Conservation (phyloP, 2,888 invertebrate genomes). For the Acanthococcus lagerstroemiae region DNA sequence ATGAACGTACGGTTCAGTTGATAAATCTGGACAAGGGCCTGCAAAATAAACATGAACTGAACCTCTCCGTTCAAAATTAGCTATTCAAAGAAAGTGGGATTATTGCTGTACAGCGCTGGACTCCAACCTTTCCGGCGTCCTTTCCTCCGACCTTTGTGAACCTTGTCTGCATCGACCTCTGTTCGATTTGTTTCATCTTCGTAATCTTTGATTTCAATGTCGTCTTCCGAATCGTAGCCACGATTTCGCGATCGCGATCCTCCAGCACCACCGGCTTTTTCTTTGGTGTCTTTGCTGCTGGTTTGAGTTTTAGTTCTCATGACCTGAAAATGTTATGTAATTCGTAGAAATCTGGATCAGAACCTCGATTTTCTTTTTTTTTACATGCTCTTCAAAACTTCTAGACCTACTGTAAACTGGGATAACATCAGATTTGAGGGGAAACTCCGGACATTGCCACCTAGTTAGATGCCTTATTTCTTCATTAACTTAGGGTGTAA, state of each 20-base stretch:
- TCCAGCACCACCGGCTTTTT: conserved; percentile 31
- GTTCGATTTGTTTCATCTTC: conserved; percentile 23
- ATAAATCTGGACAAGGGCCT: conserved; percentile 56
- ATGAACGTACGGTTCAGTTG: conserved; percentile 55
- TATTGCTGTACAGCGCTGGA: background rate
- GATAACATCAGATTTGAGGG: too few relatives aligned
- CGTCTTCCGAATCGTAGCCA: conserved; percentile 18
- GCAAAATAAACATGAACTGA: conserved; percentile 2
- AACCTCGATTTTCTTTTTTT: background rate
- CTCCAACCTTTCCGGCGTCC: conserved; percentile 32
- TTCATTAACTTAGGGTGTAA: too few relatives aligned
- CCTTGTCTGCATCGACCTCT: conserved; percentile 6
- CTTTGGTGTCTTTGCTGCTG: conserved; percentile 32
- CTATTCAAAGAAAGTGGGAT: background rate
- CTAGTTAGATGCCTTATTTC: too few relatives aligned
- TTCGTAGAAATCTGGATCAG: background rate
- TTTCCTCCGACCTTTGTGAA: conserved; percentile 31
- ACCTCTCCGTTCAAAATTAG: background rate
- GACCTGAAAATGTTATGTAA: conserved; percentile 5
- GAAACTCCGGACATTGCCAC: background rate
- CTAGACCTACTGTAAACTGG: too few relatives aligned
- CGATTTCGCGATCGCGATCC: conserved; percentile 31
- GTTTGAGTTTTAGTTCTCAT: conserved; percentile 31
- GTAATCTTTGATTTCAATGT: conserved; percentile 28
- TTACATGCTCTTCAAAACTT: too few relatives aligned